Percentiles rank a stretch among this genome's conserved stretches.
phyloP scores from a whole-genome alignment of 2,888 invertebrate genomes.

The Ichneumon xanthorius region DNA sequence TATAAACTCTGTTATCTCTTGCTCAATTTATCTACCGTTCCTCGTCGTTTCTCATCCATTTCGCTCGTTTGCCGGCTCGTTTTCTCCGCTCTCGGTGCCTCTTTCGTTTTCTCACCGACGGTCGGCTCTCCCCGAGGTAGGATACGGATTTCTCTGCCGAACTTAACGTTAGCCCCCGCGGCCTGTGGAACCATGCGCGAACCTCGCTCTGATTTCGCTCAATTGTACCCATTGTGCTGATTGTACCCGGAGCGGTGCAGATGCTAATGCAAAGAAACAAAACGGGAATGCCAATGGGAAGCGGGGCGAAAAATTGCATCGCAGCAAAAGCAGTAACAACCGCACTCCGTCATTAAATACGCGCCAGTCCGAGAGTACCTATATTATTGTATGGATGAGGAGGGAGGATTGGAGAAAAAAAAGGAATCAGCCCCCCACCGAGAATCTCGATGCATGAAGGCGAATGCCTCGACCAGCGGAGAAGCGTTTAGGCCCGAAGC shows the following conservation, averaged over 20 bases:
- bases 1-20: constrained; percentile 34
- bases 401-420: constrained; percentile 16
- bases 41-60: constrained; percentile 30
- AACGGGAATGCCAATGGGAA: constrained; percentile 22
- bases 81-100: neutral
- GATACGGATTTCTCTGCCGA: neutral
- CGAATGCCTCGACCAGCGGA: constrained; percentile 53
- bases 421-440: constrained; percentile 45
- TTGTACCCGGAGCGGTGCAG: neutral
- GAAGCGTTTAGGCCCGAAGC: constrained; percentile 35
- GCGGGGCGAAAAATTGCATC: constrained; percentile 51
- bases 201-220: constrained; percentile 4
- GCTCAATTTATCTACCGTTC: constrained; percentile 41
- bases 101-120: neutral
- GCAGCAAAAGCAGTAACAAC: constrained; percentile 58
- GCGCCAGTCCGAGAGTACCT: constrained; percentile 51
- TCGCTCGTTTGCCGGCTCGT: constrained; percentile 28
- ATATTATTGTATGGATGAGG: constrained; percentile 57
- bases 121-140: neutral
- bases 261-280: constrained; percentile 14
- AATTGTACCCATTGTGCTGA: constrained; percentile 23
- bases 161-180: neutral
- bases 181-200: neutral
- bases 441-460: constrained; percentile 39
- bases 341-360: constrained; percentile 65